Base-by-base conservation (phyloP, 2,797 vertebrate genomes). In the Mus minutoides region DNA sequence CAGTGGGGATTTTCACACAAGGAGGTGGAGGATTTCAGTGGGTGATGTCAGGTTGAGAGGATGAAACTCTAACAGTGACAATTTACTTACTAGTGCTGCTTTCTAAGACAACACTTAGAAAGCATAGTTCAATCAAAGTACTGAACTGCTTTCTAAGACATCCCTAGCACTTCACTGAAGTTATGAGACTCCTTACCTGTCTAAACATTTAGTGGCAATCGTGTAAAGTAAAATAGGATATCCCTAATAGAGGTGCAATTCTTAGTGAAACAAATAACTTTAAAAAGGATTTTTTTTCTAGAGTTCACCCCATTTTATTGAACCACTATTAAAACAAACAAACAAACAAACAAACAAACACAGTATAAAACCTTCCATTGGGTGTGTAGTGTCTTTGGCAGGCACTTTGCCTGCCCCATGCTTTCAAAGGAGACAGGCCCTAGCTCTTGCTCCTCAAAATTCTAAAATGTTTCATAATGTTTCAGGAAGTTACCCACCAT, bases 91-190 rank as follows among this genome's bases (percentile, higher is more conserved):
- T 58, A 94, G 21, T 13, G 1, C 64, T 90, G 24, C 12, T 88
- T 91, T 91, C n/a, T n/a, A n/a, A n/a, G n/a, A n/a, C n/a, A 88
- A n/a, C n/a, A n/a, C n/a, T n/a, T n/a, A n/a, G n/a, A n/a, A n/a
- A n/a, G n/a, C n/a, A n/a, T n/a, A n/a, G n/a, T n/a, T n/a, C n/a
- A n/a, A n/a, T n/a, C n/a, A n/a, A n/a, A n/a, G n/a, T n/a, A n/a
- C n/a, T n/a, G n/a, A n/a, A n/a, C 64, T 90, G 24, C 12, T 88
- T 91, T 91, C 16, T 43, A 79, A 89, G 86, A 62, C 49, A 88
- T 13, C 24, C 9, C 10, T 67, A 67, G 49, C 8, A 43, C n/a
- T 6, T 19, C 14, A 95, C 29, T 4, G 62, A 90, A 88, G 29
- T 62, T 93, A 67, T 86, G 91, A 73, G 71, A 84, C 8, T 58